A percentile compares a stretch with the other conserved stretches of the same genome.
These are phyloP conservation scores for Metallyticus violacea DNA, from an alignment of 2,888 invertebrate genomes.

Conservation along the genomic window DNA sequence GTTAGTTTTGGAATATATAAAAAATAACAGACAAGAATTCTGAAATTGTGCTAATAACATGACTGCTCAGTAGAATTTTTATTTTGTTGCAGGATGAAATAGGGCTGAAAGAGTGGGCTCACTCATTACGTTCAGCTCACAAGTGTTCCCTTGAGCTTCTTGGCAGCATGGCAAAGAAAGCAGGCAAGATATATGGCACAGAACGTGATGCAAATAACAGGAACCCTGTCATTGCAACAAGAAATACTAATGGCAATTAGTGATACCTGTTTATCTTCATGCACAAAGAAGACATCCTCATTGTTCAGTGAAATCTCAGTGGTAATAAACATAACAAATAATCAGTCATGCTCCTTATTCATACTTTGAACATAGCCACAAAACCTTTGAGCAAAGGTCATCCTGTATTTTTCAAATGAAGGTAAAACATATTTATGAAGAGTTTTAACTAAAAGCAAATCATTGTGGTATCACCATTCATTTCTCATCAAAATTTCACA, in stretches of 20 bases:
- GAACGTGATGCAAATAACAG: constrained; percentile 51
- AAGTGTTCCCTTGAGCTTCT: constrained; percentile 93
- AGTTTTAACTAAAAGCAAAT: neutral
- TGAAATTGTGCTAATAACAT: too few relatives aligned
- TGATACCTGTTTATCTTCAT: neutral
- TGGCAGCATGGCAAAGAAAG: constrained; percentile 96
- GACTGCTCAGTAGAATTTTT: too few relatives aligned
- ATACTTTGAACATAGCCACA: neutral
- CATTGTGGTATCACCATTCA: neutral
- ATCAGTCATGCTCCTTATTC: neutral
- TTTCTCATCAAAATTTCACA: neutral
- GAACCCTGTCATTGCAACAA: constrained; percentile 50
- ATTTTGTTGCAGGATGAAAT: constrained; percentile 79
- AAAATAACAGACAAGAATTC: too few relatives aligned
- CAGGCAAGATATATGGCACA: constrained; percentile 98
- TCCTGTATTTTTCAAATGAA: neutral
- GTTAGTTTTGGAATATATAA: too few relatives aligned
- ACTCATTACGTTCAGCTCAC: constrained; percentile 92
- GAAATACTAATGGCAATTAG: constrained; percentile 56
- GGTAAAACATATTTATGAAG: neutral
- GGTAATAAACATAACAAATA: neutral
- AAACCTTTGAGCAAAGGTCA: neutral
- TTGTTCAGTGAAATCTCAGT: neutral
- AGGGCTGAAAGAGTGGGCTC: constrained; percentile 97
- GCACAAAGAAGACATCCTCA: constrained; percentile 2